A percentile compares a stretch with the other conserved stretches of the same genome.
Conservation (phyloP, 2,113 vertebrate species). For the Geococcyx californianus region DNA sequence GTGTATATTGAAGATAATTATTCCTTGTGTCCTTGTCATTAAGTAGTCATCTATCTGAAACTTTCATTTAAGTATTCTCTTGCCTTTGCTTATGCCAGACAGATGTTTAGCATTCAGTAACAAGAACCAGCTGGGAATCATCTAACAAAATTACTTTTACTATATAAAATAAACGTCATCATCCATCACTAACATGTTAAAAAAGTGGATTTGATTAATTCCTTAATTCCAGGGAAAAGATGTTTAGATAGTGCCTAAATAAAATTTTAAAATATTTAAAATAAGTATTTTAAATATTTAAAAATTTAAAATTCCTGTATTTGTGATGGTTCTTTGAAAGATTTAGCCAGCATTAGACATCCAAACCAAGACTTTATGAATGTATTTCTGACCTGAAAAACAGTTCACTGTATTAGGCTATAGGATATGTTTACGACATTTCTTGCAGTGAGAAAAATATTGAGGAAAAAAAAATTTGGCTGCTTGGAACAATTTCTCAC, state of each 20-base stretch:
- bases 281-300: no score
- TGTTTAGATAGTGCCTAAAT: not conserved
- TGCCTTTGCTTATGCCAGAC: not conserved
- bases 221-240: not conserved
- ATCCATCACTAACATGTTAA: not conserved
- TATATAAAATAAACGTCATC: not conserved
- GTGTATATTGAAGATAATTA: not conserved
- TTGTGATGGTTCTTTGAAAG: not conserved
- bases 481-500: not conserved
- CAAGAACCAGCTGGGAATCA: not conserved
- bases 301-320: not conserved
- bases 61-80: not conserved
- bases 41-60: not conserved
- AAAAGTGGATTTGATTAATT: not conserved
- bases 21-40: not conserved
- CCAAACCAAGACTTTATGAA: not conserved
- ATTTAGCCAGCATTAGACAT: not conserved
- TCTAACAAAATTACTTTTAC: not conserved
- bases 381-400: not conserved
- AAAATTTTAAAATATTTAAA: not conserved
- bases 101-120: not conserved
- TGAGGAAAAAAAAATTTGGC: not conserved
- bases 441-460: not conserved
- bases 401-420: not conserved
- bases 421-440: not conserved